Evolutionary conservation across 2,888 invertebrate genomes (phyloP).

Genomic region (Trilocha varians): DNA sequence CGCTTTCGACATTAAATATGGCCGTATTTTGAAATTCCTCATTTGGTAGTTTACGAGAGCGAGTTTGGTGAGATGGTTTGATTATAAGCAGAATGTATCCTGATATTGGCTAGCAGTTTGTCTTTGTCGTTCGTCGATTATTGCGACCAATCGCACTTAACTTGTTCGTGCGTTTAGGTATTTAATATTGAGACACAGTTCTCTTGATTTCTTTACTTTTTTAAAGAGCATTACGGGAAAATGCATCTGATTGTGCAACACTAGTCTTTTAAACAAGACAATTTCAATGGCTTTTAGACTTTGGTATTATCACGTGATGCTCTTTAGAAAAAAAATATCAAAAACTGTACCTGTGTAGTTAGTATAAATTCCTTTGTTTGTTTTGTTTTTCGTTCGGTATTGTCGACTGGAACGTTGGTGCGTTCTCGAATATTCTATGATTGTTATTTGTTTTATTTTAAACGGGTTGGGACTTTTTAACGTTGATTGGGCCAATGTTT

Average conservation of each 20-base stretch:
- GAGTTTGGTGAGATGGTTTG: constrained; percentile 26
- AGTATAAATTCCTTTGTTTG: constrained; percentile 41
- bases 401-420: constrained; percentile 3
- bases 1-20: constrained; percentile 7
- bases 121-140: constrained; percentile 41
- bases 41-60: constrained; percentile 22
- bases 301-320: not conserved
- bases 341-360: constrained; percentile 68
- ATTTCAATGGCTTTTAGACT: too few species aligned
- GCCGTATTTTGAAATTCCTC: not conserved
- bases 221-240: constrained; percentile 11
- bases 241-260: not conserved
- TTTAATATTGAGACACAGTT: constrained; percentile 24
- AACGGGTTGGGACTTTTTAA: too few species aligned
- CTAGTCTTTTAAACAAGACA: not conserved
- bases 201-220: not conserved
- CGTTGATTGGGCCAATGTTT: too few species aligned
- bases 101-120: constrained; percentile 52
- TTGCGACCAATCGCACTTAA: constrained; percentile 17
- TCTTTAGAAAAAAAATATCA: constrained; percentile 1
- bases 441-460: not conserved
- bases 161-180: constrained; percentile 26
- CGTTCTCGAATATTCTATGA: not conserved
- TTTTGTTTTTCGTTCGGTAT: not conserved
- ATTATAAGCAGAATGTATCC: constrained; percentile 63